Evolutionary conservation across 2,888 invertebrate species (phyloP).

Genomic region (Pandemis cinnamomeana): DNA sequence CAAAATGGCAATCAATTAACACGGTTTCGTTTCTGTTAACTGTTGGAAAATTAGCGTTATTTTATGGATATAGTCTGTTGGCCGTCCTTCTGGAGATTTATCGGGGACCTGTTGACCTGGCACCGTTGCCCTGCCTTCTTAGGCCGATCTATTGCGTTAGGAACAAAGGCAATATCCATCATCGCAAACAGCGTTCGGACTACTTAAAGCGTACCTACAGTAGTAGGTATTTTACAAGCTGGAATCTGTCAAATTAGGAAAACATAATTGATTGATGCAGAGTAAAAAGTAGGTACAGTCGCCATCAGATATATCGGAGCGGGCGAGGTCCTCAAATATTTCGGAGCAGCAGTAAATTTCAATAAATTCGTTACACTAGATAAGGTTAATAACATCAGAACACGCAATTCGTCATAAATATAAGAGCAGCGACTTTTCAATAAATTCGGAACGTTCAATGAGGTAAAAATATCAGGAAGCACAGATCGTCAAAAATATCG

Average conservation of each 20-base stretch:
- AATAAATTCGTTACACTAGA: too few species aligned
- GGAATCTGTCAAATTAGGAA: background rate
- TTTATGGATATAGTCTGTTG: conserved; percentile 39
- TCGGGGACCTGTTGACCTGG: conserved; percentile 50
- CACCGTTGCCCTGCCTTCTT: conserved; percentile 36
- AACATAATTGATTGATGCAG: background rate
- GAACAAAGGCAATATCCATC: conserved; percentile 30
- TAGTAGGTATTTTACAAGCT: conserved; percentile 9
- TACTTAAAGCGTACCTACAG: conserved; percentile 18
- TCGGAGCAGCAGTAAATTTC: too few species aligned
- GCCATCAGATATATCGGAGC: too few species aligned
- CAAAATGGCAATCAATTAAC: conserved; percentile 57
- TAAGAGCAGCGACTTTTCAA: too few species aligned
- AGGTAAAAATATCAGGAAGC: too few species aligned
- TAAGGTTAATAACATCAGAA: too few species aligned
- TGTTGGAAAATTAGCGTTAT: conserved; percentile 43
- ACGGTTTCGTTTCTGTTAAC: conserved; percentile 52
- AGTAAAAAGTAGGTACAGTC: too few species aligned
- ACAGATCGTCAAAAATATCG: too few species aligned
- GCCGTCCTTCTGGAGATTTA: conserved; percentile 37
- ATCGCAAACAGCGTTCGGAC: conserved; percentile 20
- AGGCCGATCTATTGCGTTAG: conserved; percentile 15
- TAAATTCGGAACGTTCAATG: too few species aligned
- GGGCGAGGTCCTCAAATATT: too few species aligned
- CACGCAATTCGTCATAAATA: too few species aligned